Evolutionary conservation across 2,797 vertebrate genomes (phyloP).

Genomic region (Sebastiscus albofasciatus): DNA sequence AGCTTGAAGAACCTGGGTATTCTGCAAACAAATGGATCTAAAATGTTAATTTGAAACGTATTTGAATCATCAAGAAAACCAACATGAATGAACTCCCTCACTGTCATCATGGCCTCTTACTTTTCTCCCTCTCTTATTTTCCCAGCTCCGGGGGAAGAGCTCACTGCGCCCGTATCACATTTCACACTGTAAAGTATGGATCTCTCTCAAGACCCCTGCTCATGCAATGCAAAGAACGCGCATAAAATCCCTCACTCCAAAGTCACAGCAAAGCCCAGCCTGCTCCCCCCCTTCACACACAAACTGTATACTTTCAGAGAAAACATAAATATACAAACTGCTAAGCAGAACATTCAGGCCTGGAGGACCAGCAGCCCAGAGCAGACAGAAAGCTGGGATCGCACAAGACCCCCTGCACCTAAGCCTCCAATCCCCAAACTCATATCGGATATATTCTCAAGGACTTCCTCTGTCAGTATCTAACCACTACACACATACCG

Average conservation of each 20-base stretch:
- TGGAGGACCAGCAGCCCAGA: background rate
- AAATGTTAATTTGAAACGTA: background rate
- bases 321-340: constrained; percentile 46
- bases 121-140: constrained; percentile 14
- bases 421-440: constrained; percentile 13
- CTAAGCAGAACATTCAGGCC: constrained; percentile 1
- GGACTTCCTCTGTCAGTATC: background rate
- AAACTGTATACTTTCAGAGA: constrained; percentile 25
- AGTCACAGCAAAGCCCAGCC: constrained; percentile 9
- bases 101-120: constrained; percentile 4
- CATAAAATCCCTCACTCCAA: constrained; percentile 5
- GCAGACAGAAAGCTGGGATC: background rate
- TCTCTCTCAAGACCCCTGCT: constrained; percentile 15
- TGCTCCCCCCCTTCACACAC: background rate
- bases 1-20: background rate
- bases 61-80: background rate
- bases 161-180: constrained; percentile 25
- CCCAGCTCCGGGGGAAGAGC: constrained; percentile 11
- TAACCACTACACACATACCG: background rate
- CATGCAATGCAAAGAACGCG: constrained; percentile 17
- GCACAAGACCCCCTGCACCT: background rate
- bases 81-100: background rate
- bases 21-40: background rate
- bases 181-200: constrained; percentile 25
- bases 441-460: background rate